Evolutionary conservation across 2,797 vertebrate species (phyloP).

Genomic region (Pempheris klunzingeri): DNA sequence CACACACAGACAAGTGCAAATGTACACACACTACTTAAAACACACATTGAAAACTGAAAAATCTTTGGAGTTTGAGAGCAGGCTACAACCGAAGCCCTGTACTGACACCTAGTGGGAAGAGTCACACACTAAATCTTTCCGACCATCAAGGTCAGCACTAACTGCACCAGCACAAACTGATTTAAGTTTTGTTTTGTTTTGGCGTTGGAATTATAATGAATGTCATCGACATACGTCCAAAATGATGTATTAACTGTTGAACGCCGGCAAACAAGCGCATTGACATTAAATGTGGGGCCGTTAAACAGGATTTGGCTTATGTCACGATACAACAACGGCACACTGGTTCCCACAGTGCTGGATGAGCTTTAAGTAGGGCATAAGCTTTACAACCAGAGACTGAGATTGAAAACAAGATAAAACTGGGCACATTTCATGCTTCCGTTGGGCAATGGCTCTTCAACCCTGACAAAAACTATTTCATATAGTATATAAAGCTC

Average conservation of each 20-base stretch:
- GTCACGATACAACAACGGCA: background rate
- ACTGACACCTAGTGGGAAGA: conserved; percentile 76
- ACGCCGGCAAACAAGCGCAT: background rate
- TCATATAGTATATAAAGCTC: background rate
- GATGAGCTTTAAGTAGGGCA: background rate
- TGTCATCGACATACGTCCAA: background rate
- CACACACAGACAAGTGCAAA: conserved; percentile 19
- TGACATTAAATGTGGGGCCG: background rate
- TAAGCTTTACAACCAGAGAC: conserved; percentile 17
- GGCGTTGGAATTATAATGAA: background rate
- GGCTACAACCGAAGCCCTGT: conserved; percentile 50
- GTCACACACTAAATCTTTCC: conserved; percentile 3
- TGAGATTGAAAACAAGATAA: conserved; percentile 19
- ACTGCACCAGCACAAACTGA: background rate
- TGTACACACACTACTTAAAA: background rate
- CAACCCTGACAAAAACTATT: background rate
- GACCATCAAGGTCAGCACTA: background rate
- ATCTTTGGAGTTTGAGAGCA: background rate
- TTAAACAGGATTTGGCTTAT: background rate
- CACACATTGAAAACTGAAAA: conserved; percentile 21
- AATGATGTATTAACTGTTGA: background rate
- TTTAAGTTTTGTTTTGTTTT: conserved; percentile 9
- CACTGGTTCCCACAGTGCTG: background rate
- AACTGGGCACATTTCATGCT: conserved; percentile 13
- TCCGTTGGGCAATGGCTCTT: background rate